Conservation (phyloP, 2,113 vertebrate genomes). For the Neomonachus schauinslandi region DNA sequence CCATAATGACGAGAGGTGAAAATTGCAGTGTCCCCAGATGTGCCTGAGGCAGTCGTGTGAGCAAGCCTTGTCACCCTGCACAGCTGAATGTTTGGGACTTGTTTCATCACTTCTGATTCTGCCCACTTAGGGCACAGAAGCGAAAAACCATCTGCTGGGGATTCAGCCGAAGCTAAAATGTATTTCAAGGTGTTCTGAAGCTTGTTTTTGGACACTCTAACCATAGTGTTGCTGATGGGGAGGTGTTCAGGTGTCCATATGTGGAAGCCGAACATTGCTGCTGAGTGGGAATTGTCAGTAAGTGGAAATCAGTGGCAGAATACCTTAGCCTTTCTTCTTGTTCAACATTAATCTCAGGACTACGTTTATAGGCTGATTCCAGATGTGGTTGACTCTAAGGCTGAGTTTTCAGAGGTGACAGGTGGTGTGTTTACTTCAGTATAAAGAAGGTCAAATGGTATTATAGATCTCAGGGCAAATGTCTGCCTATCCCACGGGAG, state of each 20-base stretch:
- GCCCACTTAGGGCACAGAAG: background rate
- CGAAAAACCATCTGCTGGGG: background rate
- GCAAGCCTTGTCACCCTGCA: rapidly evolving
- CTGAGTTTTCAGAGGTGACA: conserved; percentile 58
- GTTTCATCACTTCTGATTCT: background rate
- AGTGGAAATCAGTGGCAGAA: conserved; percentile 33
- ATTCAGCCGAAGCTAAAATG: background rate
- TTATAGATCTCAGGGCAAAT: conserved; percentile 6
- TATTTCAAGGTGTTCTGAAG: background rate
- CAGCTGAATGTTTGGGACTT: background rate
- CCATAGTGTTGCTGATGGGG: background rate
- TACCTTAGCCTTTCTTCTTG: conserved; percentile 42
- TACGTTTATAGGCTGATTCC: conserved; percentile 48
- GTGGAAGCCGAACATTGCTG: background rate
- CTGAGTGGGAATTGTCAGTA: conserved; percentile 54
- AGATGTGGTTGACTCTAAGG: conserved; percentile 48
- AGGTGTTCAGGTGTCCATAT: background rate
- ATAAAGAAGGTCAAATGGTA: conserved; percentile 50
- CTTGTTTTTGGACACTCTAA: background rate
- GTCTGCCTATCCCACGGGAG: background rate
- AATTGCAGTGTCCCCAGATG: background rate
- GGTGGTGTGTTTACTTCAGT: conserved; percentile 55
- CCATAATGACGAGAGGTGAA: background rate
- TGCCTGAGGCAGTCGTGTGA: background rate
- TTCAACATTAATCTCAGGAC: conserved; percentile 16